These are phyloP conservation scores for Nyctalus aviator DNA, from an alignment of 2,797 vertebrate genomes.

Conservation along the genomic window DNA sequence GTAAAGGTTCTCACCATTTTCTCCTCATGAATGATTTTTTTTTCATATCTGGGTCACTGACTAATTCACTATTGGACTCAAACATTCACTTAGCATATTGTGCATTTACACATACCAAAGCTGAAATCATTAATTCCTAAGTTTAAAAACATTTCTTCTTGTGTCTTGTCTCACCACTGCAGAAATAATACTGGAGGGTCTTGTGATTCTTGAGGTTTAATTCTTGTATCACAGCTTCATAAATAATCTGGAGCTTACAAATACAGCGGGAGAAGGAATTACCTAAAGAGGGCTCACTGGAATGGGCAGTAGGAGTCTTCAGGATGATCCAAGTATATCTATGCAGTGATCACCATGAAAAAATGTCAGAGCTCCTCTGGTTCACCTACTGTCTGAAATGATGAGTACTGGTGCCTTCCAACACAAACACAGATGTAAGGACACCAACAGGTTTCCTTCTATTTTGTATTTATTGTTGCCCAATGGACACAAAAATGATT, in stretches of 20 bases:
- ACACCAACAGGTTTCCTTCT: conserved; percentile 78
- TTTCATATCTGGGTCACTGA: conserved; percentile 42
- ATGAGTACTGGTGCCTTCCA: conserved; percentile 64
- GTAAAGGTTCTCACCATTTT: conserved; percentile 22
- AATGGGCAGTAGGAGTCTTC: background rate
- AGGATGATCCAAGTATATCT: conserved; percentile 61
- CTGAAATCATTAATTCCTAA: conserved; percentile 31
- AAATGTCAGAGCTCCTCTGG: conserved; percentile 68
- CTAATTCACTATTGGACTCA: conserved; percentile 56
- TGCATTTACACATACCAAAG: conserved; percentile 54
- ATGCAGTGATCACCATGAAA: conserved; percentile 62
- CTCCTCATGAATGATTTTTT: conserved; percentile 48
- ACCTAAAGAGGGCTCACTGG: conserved; percentile 22
- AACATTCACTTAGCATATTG: conserved; percentile 43
- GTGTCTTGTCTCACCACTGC: conserved; percentile 16
- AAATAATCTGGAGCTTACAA: conserved; percentile 63
- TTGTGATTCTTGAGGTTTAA: conserved; percentile 47
- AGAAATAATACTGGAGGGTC: conserved; percentile 48
- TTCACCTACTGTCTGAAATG: conserved; percentile 60
- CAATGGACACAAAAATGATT: conserved; percentile 82
- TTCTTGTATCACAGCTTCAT: conserved; percentile 42
- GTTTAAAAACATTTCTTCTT: conserved; percentile 52
- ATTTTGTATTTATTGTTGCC: conserved; percentile 74
- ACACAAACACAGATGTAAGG: conserved; percentile 71
- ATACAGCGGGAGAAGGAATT: conserved; percentile 44